These are phyloP conservation scores for Meghimatium bilineatum DNA, from an alignment of 2,888 invertebrate species.

Conservation along the genomic window DNA sequence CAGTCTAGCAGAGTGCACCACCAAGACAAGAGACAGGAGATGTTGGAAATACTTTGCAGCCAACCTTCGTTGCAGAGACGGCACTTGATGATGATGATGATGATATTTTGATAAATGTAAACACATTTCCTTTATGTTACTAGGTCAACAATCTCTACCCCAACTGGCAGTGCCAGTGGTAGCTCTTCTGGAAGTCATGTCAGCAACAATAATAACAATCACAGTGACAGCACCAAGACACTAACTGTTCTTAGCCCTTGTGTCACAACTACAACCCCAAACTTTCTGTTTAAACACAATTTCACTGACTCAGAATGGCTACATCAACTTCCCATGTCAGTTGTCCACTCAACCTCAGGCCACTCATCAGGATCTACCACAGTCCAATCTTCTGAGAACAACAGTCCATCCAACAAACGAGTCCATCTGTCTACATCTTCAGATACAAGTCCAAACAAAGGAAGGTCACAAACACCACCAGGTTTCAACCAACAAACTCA, in stretches of 20 bases:
- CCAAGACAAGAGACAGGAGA: no score
- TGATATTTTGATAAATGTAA: no score
- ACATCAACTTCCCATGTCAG: slow-evolving; percentile 45
- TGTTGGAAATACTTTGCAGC: no score
- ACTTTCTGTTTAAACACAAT: slow-evolving; percentile 44
- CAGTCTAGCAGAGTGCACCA: no score
- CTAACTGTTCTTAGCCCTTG: slow-evolving; percentile 38
- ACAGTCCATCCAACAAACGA: slow-evolving; percentile 69
- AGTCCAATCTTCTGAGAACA: slow-evolving; percentile 68
- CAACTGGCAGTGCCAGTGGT: slow-evolving; percentile 51
- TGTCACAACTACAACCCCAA: slow-evolving; percentile 37
- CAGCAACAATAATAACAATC: slow-evolving; percentile 42
- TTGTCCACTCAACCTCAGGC: slow-evolving; percentile 31
- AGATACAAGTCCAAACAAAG: slow-evolving; percentile 59
- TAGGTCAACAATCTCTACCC: slow-evolving; percentile 51
- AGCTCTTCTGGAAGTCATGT: slow-evolving; percentile 40
- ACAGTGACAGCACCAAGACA: slow-evolving; percentile 27
- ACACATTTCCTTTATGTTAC: slow-evolving; percentile 39
- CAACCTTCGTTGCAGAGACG: no score
- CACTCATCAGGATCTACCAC: slow-evolving; percentile 52
- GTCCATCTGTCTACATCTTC: slow-evolving; percentile 68
- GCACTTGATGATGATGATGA: no score
- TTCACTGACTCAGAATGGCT: slow-evolving; percentile 48
- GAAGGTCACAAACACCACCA: slow-evolving; percentile 50
- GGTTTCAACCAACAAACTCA: slow-evolving; percentile 46